Base-by-base conservation (phyloP, 1,140 invertebrate species). In the Heliothis virescens region DNA sequence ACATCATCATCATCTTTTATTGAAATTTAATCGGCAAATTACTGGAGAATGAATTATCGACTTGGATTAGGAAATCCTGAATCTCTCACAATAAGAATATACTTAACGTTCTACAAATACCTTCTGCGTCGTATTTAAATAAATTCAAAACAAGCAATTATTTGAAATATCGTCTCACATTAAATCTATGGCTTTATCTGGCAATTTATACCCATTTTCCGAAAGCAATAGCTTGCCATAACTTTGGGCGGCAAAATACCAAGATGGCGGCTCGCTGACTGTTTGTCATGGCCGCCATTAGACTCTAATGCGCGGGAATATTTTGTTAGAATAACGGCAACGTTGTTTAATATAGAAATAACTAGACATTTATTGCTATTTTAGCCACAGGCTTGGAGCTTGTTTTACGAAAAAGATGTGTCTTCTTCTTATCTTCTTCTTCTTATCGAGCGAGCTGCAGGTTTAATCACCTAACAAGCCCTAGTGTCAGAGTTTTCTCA, bases 251-350 rank as follows among this genome's bases (percentile, higher is more conserved):
- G 34, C 48, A 4, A 69, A 69, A 69, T 29, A 52, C 26, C 65
- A 53, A 69, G 26, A 69, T 69, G 65, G 65, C 65, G 65, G 4
- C 57, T 11, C 10, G 60, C 3, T 9, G 48, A 48, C 48, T 69
- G 48, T 69, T 69, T 69, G 65, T 69, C 65, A 69, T 16, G 13
- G 48, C 12, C 65, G 48, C 48, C 65, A 52, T 69, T 69, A 69
- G 18, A 47, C 65, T 16, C 16, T 69, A 69, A 52, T 69, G 65
- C 65, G 65, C 13, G 48, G 16, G 21, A 69, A 69, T 48, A 69
- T 69, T 69, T 69, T 47, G 47, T 69, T 69, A n/a, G n/a, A n/a
- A n/a, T n/a, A 69, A 69, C 29, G 48, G 7, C 18, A 52, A 16
- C 48, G 12, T 7, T 7, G 65, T 21, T 48, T 69, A 52, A 69